These are phyloP conservation scores for Thripadectes ignobilis DNA, from an alignment of 2,797 vertebrate genomes.

Conservation along the genomic window DNA sequence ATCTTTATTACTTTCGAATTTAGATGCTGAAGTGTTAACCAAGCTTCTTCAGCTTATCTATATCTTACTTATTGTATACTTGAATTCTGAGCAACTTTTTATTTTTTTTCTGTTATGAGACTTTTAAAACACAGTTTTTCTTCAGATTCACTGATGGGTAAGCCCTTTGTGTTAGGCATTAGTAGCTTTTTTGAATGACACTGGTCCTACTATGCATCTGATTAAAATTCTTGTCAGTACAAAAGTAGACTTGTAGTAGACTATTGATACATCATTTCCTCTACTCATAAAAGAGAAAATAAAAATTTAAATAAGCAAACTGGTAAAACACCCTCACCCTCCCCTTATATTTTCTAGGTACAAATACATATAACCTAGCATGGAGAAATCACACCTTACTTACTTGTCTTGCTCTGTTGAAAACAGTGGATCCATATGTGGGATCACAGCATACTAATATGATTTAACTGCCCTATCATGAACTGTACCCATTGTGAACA, in stretches of 20 bases:
- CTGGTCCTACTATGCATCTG: neutral
- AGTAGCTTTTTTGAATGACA: neutral
- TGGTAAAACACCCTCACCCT: neutral
- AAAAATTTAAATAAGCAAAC: neutral
- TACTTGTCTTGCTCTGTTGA: neutral
- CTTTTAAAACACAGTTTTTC: neutral
- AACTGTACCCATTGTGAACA: neutral
- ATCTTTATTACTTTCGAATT: neutral
- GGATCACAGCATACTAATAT: neutral
- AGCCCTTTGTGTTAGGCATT: neutral
- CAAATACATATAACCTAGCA: neutral
- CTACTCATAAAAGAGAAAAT: neutral
- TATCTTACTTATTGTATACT: neutral
- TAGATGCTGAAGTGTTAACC: neutral
- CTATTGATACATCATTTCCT: too few species aligned
- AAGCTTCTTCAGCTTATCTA: neutral
- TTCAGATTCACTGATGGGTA: neutral
- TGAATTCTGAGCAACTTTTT: neutral
- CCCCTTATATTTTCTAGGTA: neutral
- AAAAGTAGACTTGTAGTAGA: neutral
- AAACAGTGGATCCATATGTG: neutral
- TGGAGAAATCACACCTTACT: neutral
- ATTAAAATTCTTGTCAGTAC: neutral
- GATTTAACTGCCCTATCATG: neutral
- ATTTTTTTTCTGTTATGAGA: neutral